phyloP scores from a whole-genome alignment of 2,888 invertebrate genomes.

The Eudemis profundana region DNA sequence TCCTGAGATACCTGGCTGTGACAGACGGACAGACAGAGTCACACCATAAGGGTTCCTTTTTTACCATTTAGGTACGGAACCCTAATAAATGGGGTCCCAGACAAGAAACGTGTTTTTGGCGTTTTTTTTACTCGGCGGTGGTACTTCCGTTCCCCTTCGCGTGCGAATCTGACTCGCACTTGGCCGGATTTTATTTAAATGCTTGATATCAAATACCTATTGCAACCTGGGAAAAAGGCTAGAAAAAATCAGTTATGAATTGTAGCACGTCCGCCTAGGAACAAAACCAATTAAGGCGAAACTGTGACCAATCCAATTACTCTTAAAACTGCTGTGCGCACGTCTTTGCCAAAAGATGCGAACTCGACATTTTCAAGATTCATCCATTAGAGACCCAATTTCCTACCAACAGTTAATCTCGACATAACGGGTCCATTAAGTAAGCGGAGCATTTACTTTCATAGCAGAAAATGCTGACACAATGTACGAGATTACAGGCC shows the following conservation, averaged over 20 bases:
- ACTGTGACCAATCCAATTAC: constrained; percentile 44
- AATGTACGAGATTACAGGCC: constrained; percentile 33
- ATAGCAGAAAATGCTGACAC: constrained; percentile 41
- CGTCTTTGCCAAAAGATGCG: constrained; percentile 43
- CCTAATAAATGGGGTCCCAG: too few species aligned
- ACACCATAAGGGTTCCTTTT: too few species aligned
- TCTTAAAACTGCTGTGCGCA: constrained; percentile 42
- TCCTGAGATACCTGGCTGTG: too few species aligned
- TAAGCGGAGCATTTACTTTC: constrained; percentile 39
- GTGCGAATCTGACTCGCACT: too few species aligned
- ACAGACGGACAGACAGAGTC: too few species aligned
- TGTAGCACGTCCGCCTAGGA: constrained; percentile 31
- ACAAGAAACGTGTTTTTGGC: too few species aligned
- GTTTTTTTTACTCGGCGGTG: too few species aligned
- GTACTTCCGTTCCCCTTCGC: too few species aligned
- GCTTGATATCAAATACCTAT: too few species aligned
- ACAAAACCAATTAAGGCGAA: constrained; percentile 40
- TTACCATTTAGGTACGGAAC: too few species aligned
- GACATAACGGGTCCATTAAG: constrained; percentile 43
- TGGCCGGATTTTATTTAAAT: too few species aligned
- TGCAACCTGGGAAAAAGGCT: background rate
- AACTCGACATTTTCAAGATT: constrained; percentile 43
- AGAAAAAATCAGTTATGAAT: constrained; percentile 26
- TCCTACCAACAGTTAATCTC: constrained; percentile 45
- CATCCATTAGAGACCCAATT: constrained; percentile 45